Conservation (phyloP, 2,888 invertebrate species). For the Taphrorychus bicolor region DNA sequence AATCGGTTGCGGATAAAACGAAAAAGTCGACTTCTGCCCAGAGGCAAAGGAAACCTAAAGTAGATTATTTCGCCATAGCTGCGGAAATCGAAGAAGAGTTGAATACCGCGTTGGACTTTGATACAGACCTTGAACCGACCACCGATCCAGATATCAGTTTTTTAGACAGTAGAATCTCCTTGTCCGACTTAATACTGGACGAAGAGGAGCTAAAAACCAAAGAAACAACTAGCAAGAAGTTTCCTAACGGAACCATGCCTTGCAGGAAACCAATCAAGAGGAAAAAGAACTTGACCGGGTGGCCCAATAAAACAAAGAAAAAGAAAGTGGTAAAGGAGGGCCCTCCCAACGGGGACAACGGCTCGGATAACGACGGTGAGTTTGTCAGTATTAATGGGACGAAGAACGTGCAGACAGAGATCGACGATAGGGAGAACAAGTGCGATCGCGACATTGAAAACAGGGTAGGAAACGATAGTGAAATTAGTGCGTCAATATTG, state of each 20-base stretch:
- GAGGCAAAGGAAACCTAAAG: constrained; percentile 55
- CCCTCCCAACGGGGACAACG: constrained; percentile 48
- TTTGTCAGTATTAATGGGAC: constrained; percentile 47
- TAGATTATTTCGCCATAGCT: constrained; percentile 53
- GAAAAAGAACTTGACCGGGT: constrained; percentile 81
- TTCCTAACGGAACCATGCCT: constrained; percentile 43
- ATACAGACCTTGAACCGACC: constrained; percentile 47
- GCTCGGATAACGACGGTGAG: constrained; percentile 44
- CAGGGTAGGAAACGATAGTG: constrained; percentile 53
- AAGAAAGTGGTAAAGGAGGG: constrained; percentile 55
- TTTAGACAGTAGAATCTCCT: constrained; percentile 46
- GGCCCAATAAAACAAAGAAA: constrained; percentile 70
- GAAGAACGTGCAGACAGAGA: constrained; percentile 20
- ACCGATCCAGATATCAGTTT: constrained; percentile 56
- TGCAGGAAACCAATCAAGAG: constrained; percentile 62
- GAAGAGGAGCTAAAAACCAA: constrained; percentile 59
- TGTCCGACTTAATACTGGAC: constrained; percentile 54
- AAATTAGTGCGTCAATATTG: constrained; percentile 59
- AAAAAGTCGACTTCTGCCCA: constrained; percentile 52
- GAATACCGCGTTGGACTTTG: constrained; percentile 44
- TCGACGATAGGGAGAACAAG: constrained; percentile 45
- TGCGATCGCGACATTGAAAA: constrained; percentile 43
- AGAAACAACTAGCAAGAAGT: constrained; percentile 39
- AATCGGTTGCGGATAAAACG: constrained; percentile 19
- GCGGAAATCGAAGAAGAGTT: constrained; percentile 61